phyloP scores from a whole-genome alignment of 1,140 invertebrate genomes.

The Adoxophyes honmai region DNA sequence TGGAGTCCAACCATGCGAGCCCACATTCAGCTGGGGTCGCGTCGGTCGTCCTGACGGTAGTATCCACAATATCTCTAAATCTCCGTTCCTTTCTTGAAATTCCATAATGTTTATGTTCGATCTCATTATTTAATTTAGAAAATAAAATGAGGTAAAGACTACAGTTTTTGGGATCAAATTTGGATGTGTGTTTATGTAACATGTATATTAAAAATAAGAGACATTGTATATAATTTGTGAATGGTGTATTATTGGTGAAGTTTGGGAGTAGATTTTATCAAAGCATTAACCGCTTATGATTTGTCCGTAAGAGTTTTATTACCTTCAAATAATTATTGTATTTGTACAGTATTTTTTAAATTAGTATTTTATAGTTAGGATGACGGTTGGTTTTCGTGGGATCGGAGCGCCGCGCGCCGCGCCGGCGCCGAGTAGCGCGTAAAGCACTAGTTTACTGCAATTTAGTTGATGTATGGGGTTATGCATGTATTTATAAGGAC shows the following conservation, averaged over 20 bases:
- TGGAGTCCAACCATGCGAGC: too few species aligned
- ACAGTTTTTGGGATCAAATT: constrained; percentile 75
- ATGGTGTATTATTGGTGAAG: constrained; percentile 66
- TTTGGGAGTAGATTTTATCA: constrained; percentile 46
- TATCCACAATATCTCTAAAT: constrained; percentile 20
- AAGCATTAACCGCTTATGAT: constrained; percentile 54
- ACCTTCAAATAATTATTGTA: constrained; percentile 66
- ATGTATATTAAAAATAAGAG: constrained; percentile 64
- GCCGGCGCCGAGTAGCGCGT: constrained; percentile 61
- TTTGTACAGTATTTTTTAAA: constrained; percentile 77
- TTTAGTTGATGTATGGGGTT: constrained; percentile 63
- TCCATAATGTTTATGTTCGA: constrained; percentile 67
- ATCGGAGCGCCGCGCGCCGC: constrained; percentile 14
- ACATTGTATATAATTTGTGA: constrained; percentile 74
- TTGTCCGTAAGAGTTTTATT: constrained; percentile 59
- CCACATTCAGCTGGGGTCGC: too few species aligned
- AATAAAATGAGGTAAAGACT: constrained; percentile 76
- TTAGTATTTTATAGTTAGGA: constrained; percentile 64
- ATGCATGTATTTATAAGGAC: constrained; percentile 61
- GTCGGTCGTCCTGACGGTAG: constrained; percentile 23
- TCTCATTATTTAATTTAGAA: constrained; percentile 77
- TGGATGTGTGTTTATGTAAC: constrained; percentile 72
- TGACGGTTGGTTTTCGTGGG: constrained; percentile 28
- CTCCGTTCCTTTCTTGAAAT: constrained; percentile 38
- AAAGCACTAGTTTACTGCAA: constrained; percentile 61